Percentiles rank a stretch among this genome's conserved stretches.
These are phyloP conservation scores for Nerophis ophidion DNA, from an alignment of 2,113 vertebrate species.

Conservation along the genomic window DNA sequence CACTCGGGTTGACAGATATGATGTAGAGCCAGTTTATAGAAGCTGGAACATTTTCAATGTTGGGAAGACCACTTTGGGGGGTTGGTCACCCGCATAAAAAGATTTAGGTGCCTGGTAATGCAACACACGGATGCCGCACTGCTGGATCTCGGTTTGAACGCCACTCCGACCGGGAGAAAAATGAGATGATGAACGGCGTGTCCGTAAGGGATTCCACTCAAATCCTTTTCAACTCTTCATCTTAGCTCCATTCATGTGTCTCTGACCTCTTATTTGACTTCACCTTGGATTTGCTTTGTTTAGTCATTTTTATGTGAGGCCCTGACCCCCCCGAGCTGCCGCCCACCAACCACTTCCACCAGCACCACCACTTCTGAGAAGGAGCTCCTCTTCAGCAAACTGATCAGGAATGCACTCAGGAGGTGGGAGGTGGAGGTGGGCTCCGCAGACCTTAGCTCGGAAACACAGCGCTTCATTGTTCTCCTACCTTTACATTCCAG, in stretches of 20 bases:
- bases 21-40: conserved; percentile 38
- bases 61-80: neutral
- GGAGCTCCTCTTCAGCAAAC: conserved; percentile 68
- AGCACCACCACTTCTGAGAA: conserved; percentile 48
- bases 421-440: conserved; percentile 39
- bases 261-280: conserved; percentile 38
- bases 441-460: conserved; percentile 28
- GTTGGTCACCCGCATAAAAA: neutral
- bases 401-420: conserved; percentile 66
- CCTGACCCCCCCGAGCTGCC: conserved; percentile 46
- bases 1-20: conserved; percentile 5
- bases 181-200: conserved; percentile 45
- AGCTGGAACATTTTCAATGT: conserved; percentile 9
- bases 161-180: conserved; percentile 15
- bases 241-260: conserved; percentile 31
- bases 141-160: conserved; percentile 32
- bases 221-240: conserved; percentile 36
- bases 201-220: conserved; percentile 35
- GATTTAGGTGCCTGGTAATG: neutral
- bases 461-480: conserved; percentile 73
- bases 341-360: conserved; percentile 14
- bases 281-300: conserved; percentile 37
- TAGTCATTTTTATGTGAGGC: conserved; percentile 45
- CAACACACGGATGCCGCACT: conserved; percentile 16
- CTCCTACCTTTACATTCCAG: conserved; percentile 70